A percentile compares a stretch with the other conserved stretches of the same genome.
phyloP scores from a whole-genome alignment of 2,888 invertebrate species.

The Pecten maximus region DNA sequence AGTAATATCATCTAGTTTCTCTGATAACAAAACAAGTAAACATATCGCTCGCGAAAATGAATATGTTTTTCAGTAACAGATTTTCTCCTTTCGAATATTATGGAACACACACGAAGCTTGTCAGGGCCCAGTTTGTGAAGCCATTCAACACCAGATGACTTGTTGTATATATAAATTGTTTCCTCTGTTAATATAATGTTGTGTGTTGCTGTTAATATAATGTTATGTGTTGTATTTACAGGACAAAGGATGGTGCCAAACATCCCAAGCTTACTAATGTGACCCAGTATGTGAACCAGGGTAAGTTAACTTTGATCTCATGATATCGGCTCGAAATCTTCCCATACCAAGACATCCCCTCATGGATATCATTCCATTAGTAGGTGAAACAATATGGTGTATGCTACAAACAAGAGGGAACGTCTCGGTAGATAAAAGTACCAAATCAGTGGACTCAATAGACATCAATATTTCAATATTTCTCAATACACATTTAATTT shows the following conservation, averaged over 20 bases:
- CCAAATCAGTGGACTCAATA: neutral
- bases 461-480: no score
- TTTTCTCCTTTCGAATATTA: neutral
- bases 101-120: neutral
- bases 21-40: neutral
- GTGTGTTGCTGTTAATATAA: neutral
- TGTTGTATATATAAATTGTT: no score
- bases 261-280: neutral
- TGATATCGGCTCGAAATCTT: no score
- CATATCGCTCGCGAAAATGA: neutral
- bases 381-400: neutral
- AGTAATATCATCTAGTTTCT: no score
- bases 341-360: neutral
- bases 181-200: no score
- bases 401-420: neutral
- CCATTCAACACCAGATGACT: neutral
- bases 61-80: neutral
- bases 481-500: no score
- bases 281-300: neutral
- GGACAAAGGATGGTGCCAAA: slow-evolving; percentile 7
- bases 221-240: neutral
- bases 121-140: neutral
- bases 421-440: neutral
- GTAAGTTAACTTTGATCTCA: neutral
- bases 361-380: neutral